These are phyloP conservation scores for Bettongia penicillata DNA, from an alignment of 2,113 vertebrate species.

Conservation along the genomic window DNA sequence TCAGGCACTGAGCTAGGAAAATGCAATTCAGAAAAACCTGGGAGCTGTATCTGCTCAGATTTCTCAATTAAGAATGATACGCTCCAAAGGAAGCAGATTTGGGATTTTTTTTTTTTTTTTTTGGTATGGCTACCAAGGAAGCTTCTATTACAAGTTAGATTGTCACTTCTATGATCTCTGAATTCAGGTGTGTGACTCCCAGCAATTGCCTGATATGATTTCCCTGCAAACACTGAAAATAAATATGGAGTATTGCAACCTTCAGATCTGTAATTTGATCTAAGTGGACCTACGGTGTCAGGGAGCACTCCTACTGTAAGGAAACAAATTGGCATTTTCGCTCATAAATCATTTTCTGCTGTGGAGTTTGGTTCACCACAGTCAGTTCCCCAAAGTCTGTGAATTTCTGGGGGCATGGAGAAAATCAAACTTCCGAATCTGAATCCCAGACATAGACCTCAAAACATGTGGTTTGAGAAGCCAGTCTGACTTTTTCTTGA, in stretches of 20 bases:
- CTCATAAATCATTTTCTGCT: background rate
- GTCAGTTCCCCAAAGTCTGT: background rate
- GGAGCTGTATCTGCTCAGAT: background rate
- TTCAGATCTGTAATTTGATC: background rate
- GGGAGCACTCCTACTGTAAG: background rate
- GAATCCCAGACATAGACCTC: background rate
- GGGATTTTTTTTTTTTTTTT: too few relatives aligned
- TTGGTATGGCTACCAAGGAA: background rate
- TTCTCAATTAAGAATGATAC: background rate
- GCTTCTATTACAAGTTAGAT: background rate
- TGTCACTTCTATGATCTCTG: background rate
- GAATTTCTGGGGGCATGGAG: background rate
- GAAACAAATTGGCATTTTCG: background rate
- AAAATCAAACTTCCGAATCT: background rate
- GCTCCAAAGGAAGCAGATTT: background rate
- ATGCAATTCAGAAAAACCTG: background rate
- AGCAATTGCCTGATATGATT: background rate
- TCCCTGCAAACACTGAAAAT: background rate
- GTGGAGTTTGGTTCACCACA: background rate
- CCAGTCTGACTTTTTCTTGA: background rate
- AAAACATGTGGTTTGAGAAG: background rate
- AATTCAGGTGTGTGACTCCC: background rate
- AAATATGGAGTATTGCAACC: background rate
- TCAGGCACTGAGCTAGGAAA: background rate
- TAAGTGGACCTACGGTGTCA: background rate